Conservation (phyloP, 2,797 vertebrate genomes). For the Mallotus villosus region DNA sequence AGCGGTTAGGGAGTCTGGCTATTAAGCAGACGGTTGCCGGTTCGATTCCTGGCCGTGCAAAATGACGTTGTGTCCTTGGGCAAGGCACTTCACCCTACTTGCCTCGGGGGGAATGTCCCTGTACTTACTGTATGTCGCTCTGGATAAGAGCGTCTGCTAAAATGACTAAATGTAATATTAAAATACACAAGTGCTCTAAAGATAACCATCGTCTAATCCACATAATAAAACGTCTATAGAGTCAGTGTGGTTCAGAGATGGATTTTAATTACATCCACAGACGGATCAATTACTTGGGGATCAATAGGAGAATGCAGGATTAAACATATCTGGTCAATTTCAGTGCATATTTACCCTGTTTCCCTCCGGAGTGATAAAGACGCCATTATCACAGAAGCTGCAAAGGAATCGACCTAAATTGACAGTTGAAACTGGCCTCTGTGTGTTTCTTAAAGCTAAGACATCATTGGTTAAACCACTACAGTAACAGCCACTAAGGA, state of each 20-base stretch:
- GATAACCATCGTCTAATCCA: slow-evolving; percentile 47
- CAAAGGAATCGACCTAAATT: slow-evolving; percentile 40
- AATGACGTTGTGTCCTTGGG: no score
- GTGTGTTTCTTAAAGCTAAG: slow-evolving; percentile 9
- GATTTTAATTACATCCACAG: slow-evolving; percentile 61
- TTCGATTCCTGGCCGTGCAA: no score
- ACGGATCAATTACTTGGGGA: slow-evolving; percentile 42
- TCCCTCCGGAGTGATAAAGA: slow-evolving; percentile 36
- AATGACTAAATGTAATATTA: no score
- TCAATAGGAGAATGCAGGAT: slow-evolving; percentile 48
- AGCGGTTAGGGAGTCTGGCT: no score
- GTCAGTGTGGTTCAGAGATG: slow-evolving; percentile 34
- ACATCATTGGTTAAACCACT: background rate
- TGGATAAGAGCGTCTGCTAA: no score
- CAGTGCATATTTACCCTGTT: slow-evolving; percentile 31
- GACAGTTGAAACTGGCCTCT: slow-evolving; percentile 26
- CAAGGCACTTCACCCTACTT: no score
- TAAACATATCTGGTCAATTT: slow-evolving; percentile 36
- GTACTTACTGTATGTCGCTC: no score
- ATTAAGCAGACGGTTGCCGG: no score
- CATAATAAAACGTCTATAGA: slow-evolving; percentile 47
- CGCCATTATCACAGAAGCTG: slow-evolving; percentile 13
- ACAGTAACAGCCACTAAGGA: slow-evolving; percentile 11
- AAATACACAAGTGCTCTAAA: slow-evolving; percentile 33
- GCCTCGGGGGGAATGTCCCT: no score